Percentiles rank a stretch among this genome's conserved stretches.
phyloP scores from a whole-genome alignment of 2,113 vertebrate genomes.

The Anoura caudifer region DNA sequence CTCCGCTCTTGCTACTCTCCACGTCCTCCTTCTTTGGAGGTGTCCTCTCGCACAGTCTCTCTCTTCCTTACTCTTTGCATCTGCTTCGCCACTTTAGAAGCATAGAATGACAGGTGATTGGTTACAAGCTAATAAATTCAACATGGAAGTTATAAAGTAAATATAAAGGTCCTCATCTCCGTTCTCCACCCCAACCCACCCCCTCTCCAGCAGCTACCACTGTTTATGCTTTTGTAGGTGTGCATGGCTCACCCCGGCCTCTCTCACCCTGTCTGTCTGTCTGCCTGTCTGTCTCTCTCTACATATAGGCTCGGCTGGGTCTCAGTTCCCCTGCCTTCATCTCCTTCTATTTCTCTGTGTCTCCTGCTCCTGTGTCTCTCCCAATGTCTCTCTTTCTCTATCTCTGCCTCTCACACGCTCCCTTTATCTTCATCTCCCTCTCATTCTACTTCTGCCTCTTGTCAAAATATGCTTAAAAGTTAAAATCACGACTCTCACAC shows the following conservation, averaged over 20 bases:
- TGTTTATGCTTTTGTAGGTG: neutral
- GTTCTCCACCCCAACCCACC: neutral
- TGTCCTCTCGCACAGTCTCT: neutral
- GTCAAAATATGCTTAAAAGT: neutral
- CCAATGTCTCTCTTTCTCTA: neutral
- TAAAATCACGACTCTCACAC: neutral
- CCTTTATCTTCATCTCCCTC: neutral
- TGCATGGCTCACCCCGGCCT: neutral
- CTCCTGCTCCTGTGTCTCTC: neutral
- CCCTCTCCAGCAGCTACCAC: neutral
- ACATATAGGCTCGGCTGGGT: no score
- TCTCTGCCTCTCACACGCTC: neutral
- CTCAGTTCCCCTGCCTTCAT: neutral
- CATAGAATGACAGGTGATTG: neutral
- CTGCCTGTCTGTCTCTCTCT: neutral
- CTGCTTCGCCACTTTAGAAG: neutral
- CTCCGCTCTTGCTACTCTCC: neutral
- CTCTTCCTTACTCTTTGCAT: neutral
- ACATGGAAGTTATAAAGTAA: neutral
- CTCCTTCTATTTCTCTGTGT: neutral
- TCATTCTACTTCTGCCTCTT: neutral
- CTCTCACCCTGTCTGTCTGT: neutral
- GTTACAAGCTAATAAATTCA: neutral
- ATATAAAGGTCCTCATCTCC: neutral
- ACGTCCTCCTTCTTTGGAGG: neutral